phyloP scores from a whole-genome alignment of 2,797 vertebrate genomes.

The Phoeniculus purpureus region DNA sequence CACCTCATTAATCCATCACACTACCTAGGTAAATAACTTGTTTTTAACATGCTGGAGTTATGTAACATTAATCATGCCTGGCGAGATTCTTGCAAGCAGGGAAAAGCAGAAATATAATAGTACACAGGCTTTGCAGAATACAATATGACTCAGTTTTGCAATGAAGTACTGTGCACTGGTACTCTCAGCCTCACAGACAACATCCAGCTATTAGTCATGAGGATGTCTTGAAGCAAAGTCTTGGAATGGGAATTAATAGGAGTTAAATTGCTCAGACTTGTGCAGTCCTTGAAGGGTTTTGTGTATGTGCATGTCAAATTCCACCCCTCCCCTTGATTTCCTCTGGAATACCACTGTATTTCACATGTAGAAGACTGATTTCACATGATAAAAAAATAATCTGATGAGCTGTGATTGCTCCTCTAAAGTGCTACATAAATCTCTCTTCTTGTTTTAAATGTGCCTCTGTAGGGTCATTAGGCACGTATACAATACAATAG shows the following conservation, averaged over 20 bases:
- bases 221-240: slow-evolving; percentile 33
- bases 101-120: neutral
- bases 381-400: slow-evolving; percentile 9
- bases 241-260: slow-evolving; percentile 33
- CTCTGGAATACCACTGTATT: neutral
- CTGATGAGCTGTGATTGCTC: slow-evolving; percentile 27
- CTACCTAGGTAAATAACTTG: slow-evolving; percentile 7
- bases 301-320: neutral
- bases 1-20: neutral
- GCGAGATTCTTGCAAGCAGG: neutral
- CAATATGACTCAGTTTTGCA: slow-evolving; percentile 34
- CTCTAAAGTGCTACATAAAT: slow-evolving; percentile 42
- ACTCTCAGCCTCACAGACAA: slow-evolving; percentile 1
- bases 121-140: neutral
- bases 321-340: neutral
- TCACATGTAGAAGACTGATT: neutral
- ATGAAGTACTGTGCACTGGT: slow-evolving; percentile 6
- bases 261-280: neutral
- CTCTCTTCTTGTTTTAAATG: slow-evolving; percentile 31
- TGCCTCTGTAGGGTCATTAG: neutral
- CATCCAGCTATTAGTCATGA: slow-evolving; percentile 58
- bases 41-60: slow-evolving; percentile 50
- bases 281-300: neutral
- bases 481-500: slow-evolving; percentile 6
- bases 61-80: neutral